Evolutionary conservation across 2,888 invertebrate species (phyloP).

Genomic region (Eulithis prunata): DNA sequence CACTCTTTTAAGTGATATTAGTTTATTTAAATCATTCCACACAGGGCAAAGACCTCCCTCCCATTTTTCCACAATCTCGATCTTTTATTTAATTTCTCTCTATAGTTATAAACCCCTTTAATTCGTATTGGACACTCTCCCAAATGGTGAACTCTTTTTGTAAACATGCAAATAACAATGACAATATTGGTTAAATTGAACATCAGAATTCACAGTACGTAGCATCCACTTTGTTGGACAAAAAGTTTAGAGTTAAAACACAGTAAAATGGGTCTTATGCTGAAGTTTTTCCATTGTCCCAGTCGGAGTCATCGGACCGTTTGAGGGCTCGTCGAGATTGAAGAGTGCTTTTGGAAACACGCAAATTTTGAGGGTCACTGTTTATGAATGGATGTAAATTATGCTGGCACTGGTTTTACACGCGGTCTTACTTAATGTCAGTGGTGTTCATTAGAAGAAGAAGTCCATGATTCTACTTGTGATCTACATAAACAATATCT

Average conservation of each 20-base stretch:
- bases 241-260: conserved; percentile 43
- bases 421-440: not conserved
- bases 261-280: conserved; percentile 39
- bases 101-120: too few species aligned
- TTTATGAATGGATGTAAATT: conserved; percentile 1
- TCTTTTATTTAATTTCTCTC: too few species aligned
- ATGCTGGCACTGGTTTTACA: not conserved
- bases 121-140: too few species aligned
- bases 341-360: conserved; percentile 7
- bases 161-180: too few species aligned
- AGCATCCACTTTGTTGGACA: conserved; percentile 19
- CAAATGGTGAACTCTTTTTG: too few species aligned
- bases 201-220: not conserved
- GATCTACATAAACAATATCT: too few species aligned
- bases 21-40: too few species aligned
- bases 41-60: too few species aligned
- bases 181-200: not conserved
- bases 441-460: too few species aligned
- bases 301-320: conserved; percentile 7
- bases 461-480: too few species aligned
- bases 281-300: conserved; percentile 31
- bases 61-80: too few species aligned
- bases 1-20: too few species aligned
- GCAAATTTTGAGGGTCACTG: not conserved
- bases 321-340: conserved; percentile 21